phyloP scores from a whole-genome alignment of 2,797 vertebrate genomes.

The Ammospiza maritima region DNA sequence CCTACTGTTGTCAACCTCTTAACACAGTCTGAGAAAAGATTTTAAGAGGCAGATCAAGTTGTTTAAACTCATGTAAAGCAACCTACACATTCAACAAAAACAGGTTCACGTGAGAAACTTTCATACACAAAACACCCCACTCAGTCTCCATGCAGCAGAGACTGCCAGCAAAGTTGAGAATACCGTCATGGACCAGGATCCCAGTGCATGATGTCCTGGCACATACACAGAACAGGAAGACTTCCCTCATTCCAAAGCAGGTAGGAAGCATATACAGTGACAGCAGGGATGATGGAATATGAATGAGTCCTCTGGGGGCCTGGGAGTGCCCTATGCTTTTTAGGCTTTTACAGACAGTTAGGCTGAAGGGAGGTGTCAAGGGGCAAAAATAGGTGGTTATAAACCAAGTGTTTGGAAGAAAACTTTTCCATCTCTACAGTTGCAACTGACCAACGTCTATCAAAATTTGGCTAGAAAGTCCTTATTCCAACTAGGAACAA shows the following conservation, averaged over 20 bases:
- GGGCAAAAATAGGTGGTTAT: not conserved
- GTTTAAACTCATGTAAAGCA: not conserved
- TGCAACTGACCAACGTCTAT: not conserved
- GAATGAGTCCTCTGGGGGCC: not conserved
- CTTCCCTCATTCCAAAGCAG: not conserved
- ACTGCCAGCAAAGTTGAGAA: not conserved
- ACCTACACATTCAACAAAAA: not conserved
- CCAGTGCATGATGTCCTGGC: accelerated
- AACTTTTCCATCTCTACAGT: not conserved
- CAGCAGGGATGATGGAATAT: not conserved
- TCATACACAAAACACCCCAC: not conserved
- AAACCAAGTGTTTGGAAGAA: not conserved
- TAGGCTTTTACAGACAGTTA: not conserved
- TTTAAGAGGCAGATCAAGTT: not conserved
- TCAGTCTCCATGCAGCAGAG: accelerated
- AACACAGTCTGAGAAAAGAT: not conserved
- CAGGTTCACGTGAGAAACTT: not conserved
- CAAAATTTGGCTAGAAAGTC: not conserved
- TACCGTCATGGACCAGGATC: not conserved
- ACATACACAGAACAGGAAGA: not conserved
- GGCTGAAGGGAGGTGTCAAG: not conserved
- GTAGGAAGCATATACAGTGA: not conserved
- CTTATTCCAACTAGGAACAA: not conserved
- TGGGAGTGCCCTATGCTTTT: not conserved
- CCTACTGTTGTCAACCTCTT: not conserved